A percentile compares a stretch with the other conserved stretches of the same genome.
Conservation (phyloP, 2,797 vertebrate species). For the Bucorvus abyssinicus region DNA sequence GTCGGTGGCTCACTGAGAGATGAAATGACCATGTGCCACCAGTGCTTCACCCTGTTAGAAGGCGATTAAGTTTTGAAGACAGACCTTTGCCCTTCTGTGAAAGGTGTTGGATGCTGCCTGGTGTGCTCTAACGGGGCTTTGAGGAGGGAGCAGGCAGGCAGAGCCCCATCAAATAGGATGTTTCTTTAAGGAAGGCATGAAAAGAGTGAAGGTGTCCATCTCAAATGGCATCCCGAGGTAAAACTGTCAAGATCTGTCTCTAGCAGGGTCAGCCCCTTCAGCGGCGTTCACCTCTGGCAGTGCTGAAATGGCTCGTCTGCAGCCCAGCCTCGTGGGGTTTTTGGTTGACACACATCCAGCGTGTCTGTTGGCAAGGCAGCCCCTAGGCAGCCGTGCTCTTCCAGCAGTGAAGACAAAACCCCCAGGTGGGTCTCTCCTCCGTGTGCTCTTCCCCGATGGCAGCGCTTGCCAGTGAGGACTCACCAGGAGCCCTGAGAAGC, state of each 20-base stretch:
- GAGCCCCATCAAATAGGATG: rapidly evolving
- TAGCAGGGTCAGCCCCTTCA: background rate
- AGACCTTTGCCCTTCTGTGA: background rate
- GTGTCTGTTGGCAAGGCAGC: no score
- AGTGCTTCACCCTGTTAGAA: rapidly evolving
- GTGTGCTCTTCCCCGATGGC: rapidly evolving
- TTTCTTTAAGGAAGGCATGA: background rate
- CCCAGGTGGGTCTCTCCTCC: background rate
- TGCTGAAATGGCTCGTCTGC: background rate
- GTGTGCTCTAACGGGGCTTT: background rate
- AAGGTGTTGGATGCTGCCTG: background rate
- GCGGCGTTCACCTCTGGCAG: background rate
- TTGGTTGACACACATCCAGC: rapidly evolving
- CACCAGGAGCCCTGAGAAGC: background rate
- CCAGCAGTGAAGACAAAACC: background rate
- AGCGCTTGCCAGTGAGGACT: background rate
- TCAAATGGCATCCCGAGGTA: rapidly evolving
- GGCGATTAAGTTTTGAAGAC: background rate
- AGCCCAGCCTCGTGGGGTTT: no score
- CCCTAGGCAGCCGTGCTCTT: background rate
- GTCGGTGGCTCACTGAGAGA: background rate
- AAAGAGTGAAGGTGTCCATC: background rate
- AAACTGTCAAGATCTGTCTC: background rate
- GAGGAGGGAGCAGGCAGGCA: background rate
- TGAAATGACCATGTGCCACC: rapidly evolving